Conservation (phyloP, 2,113 vertebrate species). For the Neomonachus schauinslandi region DNA sequence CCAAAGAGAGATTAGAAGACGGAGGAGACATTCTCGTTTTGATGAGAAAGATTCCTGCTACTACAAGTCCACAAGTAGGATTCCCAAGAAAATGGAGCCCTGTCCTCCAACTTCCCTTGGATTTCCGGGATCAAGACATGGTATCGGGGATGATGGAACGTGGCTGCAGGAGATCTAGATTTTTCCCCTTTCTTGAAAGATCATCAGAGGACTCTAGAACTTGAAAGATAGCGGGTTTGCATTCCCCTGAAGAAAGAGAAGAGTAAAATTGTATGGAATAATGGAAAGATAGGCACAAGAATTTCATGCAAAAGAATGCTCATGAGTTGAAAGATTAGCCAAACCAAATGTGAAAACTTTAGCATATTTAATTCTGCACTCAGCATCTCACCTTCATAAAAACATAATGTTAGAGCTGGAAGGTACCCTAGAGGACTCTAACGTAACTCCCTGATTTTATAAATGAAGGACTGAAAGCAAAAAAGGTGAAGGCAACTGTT, state of each 20-base stretch:
- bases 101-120: not conserved
- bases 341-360: not conserved
- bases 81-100: not conserved
- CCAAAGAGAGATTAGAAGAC: not conserved
- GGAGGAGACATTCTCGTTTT: not conserved
- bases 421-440: not conserved
- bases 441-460: not conserved
- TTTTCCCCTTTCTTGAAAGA: not conserved
- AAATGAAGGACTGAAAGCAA: not conserved
- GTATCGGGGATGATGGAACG: not conserved
- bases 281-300: not conserved
- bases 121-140: not conserved
- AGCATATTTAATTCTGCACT: not conserved
- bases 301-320: not conserved
- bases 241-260: conserved; percentile 1
- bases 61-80: not conserved
- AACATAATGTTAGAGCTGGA: not conserved
- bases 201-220: not conserved
- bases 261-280: not conserved
- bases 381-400: not conserved
- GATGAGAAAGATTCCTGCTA: not conserved
- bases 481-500: not conserved
- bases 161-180: not conserved
- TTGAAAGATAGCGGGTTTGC: not conserved
- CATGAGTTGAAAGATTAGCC: not conserved